Base-by-base conservation (phyloP, 2,888 invertebrate genomes). In the Cenopis cana region DNA sequence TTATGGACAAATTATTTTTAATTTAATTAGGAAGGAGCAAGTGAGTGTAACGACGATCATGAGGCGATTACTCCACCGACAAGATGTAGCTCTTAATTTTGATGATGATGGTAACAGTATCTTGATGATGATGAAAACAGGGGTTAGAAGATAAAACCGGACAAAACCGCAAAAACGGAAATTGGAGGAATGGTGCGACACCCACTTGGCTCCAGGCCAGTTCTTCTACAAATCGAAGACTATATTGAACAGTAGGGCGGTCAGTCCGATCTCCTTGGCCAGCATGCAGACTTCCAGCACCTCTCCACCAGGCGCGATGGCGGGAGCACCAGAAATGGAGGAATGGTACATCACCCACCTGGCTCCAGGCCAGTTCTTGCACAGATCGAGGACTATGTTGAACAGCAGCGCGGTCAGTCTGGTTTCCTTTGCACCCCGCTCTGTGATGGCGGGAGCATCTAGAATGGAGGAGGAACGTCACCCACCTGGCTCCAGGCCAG, bases 181-280 rank as follows among this genome's bases (percentile, higher is more conserved):
- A 24, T 24, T 24, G 24, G 24, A 24, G 24, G 24, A 24, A n/a
- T n/a, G n/a, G 3, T 41, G 1, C 33, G 5, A 4, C 6, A 41
- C 46, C 46, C 14, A 96, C 96, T 95, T 95, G 86, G 94, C 95
- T 54, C 95, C 89, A 75, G 94, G 93, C 95, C 96, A 96, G 79
- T 96, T 95, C 71, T 96, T 94, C 86, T 96, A 96, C 71, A 97
- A 85, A 82, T 98, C 98, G 85, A 96, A 97, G 38, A 95, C 94
- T 61, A 96, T 93, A 89, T 97, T 98, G 80, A 98, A 95, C 54
- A 96, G 94, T 10, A 93, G 78, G 1, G 89, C 93, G 0, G 97
- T 97, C 72, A 98, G 94, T 12, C 97, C 98, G 3, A 97, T 97
- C 87, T 98, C 98, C 87, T 98, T 98, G 59, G 97, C 96, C 78